phyloP scores from a whole-genome alignment of 2,888 invertebrate genomes.

The Phyto melanocephala region DNA sequence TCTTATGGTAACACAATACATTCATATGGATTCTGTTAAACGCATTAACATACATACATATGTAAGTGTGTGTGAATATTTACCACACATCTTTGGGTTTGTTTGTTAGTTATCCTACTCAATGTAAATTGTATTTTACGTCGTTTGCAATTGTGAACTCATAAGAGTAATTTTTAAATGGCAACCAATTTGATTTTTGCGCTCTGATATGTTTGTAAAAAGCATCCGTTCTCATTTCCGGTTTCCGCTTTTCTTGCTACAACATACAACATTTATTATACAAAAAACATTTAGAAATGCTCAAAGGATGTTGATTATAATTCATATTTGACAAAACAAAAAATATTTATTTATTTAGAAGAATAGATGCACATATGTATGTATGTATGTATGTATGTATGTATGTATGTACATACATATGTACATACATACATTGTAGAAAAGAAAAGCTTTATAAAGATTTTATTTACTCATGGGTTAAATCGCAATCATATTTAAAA shows the following conservation, averaged over 20 bases:
- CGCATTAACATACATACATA: not conserved
- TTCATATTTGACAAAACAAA: conserved; percentile 26
- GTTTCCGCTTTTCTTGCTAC: conserved; percentile 68
- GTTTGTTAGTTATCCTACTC: not conserved
- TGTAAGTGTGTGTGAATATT: not conserved
- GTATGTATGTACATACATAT: no score
- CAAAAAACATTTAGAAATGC: conserved; percentile 43
- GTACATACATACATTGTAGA: no score
- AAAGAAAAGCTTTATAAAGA: not conserved
- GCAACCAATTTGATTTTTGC: conserved; percentile 66
- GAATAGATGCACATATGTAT: not conserved
- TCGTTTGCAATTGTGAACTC: conserved; percentile 32
- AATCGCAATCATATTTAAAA: conserved; percentile 56
- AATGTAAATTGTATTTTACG: conserved; percentile 29
- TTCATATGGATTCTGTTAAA: conserved; percentile 7
- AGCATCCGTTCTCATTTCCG: conserved; percentile 75
- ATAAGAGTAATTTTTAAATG: conserved; percentile 60
- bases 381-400: no score
- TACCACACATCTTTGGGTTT: not conserved
- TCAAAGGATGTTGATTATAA: conserved; percentile 53
- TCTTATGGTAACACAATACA: conserved; percentile 28
- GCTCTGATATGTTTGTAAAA: conserved; percentile 66
- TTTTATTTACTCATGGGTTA: conserved; percentile 11
- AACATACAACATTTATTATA: conserved; percentile 52
- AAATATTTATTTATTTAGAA: not conserved